Conservation (phyloP, 2,113 vertebrate species). For the Chaetura pelagica region DNA sequence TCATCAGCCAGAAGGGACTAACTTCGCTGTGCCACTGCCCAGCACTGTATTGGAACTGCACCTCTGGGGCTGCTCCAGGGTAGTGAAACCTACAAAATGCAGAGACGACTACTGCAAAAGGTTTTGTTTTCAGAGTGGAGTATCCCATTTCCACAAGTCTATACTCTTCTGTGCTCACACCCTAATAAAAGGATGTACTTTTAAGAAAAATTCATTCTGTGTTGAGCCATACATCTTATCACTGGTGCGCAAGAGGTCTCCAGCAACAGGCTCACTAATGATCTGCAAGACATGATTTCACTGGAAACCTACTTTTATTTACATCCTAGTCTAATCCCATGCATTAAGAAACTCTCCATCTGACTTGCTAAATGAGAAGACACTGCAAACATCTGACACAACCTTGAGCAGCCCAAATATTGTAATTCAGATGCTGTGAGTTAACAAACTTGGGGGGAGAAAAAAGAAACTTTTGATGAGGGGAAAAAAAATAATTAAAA, state of each 20-base stretch:
- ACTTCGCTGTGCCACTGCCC: accelerated
- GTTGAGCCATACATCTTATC: not conserved
- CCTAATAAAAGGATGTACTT: not conserved
- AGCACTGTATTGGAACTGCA: not conserved
- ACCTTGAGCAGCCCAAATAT: not conserved
- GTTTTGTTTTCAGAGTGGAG: not conserved
- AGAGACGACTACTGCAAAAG: not conserved
- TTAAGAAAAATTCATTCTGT: not conserved
- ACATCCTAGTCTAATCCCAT: not conserved
- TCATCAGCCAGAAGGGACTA: not conserved
- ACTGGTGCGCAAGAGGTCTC: not conserved
- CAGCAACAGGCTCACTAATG: not conserved
- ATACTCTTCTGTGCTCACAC: not conserved
- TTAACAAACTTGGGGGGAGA: not conserved
- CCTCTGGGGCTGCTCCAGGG: not conserved
- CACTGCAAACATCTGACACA: not conserved
- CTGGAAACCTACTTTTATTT: slow-evolving; percentile 39
- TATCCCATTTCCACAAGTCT: not conserved
- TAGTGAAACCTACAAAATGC: not conserved
- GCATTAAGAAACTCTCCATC: not conserved
- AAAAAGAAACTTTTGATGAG: too few relatives aligned
- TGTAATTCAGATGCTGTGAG: not conserved
- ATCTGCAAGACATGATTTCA: not conserved
- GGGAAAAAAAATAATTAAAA: not conserved
- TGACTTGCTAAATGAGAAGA: not conserved